Percentiles rank a stretch among this genome's conserved stretches.
These are phyloP conservation scores for Drosophila pallidifrons DNA, from an alignment of 1,140 invertebrate genomes.

Conservation along the genomic window DNA sequence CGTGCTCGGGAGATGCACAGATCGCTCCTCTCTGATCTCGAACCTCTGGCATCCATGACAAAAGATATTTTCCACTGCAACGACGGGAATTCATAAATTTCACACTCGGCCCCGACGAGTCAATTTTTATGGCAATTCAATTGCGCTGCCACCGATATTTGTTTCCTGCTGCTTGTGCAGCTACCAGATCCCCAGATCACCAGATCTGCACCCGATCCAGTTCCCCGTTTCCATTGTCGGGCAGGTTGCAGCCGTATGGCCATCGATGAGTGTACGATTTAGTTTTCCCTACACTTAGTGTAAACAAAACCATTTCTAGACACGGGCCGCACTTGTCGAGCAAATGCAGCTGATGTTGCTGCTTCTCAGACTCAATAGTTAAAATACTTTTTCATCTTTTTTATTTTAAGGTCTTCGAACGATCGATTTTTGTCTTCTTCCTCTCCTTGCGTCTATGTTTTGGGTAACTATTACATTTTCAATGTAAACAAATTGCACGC, in stretches of 20 bases:
- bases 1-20: not conserved
- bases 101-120: slow-evolving; percentile 21
- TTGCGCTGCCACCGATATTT: slow-evolving; percentile 64
- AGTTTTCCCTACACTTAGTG: slow-evolving; percentile 56
- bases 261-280: slow-evolving; percentile 46
- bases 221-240: slow-evolving; percentile 4
- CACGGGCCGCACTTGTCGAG: slow-evolving; percentile 56
- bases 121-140: slow-evolving; percentile 74
- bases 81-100: slow-evolving; percentile 58
- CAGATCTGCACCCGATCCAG: slow-evolving; percentile 14
- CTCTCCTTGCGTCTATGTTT: slow-evolving; percentile 28
- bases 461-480: slow-evolving; percentile 73
- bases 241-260: slow-evolving; percentile 75
- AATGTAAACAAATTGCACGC: slow-evolving; percentile 57
- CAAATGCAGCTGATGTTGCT: not conserved
- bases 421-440: slow-evolving; percentile 14
- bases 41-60: slow-evolving; percentile 28
- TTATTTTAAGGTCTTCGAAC: slow-evolving; percentile 1
- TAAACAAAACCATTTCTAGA: slow-evolving; percentile 60
- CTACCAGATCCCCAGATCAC: not conserved
- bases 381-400: slow-evolving; percentile 51
- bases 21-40: slow-evolving; percentile 18
- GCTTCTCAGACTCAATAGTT: slow-evolving; percentile 33
- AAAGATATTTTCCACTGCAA: slow-evolving; percentile 20
- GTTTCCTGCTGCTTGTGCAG: slow-evolving; percentile 58